Evolutionary conservation across 1,140 invertebrate genomes (phyloP), one percentile per base, ranked within the genome.

Genomic region (Drosophila dunni): DNA sequence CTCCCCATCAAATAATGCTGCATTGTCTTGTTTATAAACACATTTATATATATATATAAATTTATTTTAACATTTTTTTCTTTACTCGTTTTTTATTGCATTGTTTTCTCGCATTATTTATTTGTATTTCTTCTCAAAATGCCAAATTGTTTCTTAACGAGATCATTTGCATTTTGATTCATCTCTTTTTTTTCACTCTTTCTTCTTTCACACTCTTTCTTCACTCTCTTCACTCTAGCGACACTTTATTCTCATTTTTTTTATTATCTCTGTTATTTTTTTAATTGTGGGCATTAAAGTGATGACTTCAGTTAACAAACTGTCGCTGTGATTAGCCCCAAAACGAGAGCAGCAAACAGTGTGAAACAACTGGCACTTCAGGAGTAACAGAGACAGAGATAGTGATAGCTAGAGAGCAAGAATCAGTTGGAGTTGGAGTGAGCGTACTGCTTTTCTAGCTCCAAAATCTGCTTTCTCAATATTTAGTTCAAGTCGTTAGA

Each of bases 81-180:
- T 10, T 11, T n/a, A 48, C 20, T 40, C n/a, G 9, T 1, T 42
- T 53, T 50, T 57, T 42, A 33, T 53, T 58, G 9, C 40, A 20
- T 48, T 63, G 56, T 53, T 64, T 53, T n/a, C 4, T 36, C 15
- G 42, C 20, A 24, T 53, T 38, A 34, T 34, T 60, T 54, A 7
- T 48, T 29, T 11, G 7, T 53, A 33, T 54, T 42, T 65, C 53
- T 51, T 58, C 53, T 51, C 36, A 53, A 67, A 29, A 62, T 48
- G 36, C 54, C 64, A 68, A 74, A 74, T 62, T 68, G 65, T 69
- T 75, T 69, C 45, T 54, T 54, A 68, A 68, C 64, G 48, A 61
- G 54, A 53, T 63, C 67, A 66, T 67, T 66, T 72, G 62, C 50
- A 72, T 63, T 66, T 60, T 13, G 36, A n/a, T 42, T 66, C 10